Conservation (phyloP, 92 coral and sea anemone species). For the Parazoanthus atlanticus region DNA sequence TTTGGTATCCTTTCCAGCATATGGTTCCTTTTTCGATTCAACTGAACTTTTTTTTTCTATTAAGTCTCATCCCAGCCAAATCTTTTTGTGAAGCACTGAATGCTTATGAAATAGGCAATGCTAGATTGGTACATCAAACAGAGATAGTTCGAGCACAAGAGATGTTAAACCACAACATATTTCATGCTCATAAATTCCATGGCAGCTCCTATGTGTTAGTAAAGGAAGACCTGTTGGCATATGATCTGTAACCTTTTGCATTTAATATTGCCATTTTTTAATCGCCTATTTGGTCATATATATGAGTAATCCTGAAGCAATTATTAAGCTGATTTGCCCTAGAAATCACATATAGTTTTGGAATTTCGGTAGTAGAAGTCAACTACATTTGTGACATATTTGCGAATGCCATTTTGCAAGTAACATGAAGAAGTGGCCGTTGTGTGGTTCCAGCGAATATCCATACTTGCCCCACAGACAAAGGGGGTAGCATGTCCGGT, state of each 20-base stretch:
- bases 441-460: background rate
- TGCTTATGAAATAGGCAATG: background rate
- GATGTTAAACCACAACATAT: background rate
- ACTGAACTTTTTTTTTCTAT: background rate
- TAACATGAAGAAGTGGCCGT: background rate
- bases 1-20: background rate
- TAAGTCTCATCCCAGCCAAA: background rate
- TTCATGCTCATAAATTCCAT: slow-evolving; percentile 2
- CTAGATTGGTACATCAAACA: background rate
- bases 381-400: background rate
- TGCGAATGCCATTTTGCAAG: background rate
- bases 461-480: background rate
- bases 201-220: background rate
- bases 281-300: background rate
- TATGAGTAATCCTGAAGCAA: background rate
- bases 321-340: background rate
- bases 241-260: slow-evolving; percentile 1
- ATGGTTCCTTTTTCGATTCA: slow-evolving; percentile 1
- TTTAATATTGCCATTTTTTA: background rate
- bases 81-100: background rate
- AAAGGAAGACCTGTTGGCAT: slow-evolving; percentile 2
- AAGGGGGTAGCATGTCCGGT: too few species aligned
- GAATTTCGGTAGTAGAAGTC: background rate
- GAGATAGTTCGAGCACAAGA: background rate
- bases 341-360: background rate